phyloP scores from a whole-genome alignment of 2,113 vertebrate species.

The Epinephelus lanceolatus region DNA sequence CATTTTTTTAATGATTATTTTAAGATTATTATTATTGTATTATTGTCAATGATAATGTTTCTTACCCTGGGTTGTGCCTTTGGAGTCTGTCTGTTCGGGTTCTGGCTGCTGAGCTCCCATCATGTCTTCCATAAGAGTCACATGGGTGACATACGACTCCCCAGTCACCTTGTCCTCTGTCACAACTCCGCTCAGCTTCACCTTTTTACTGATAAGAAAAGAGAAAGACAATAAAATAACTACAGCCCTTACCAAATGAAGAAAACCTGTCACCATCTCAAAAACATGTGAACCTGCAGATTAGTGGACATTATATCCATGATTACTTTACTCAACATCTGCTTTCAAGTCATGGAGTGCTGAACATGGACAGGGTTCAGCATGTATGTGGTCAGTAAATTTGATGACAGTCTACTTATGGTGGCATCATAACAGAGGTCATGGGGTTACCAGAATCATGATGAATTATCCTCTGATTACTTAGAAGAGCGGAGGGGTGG shows the following conservation, averaged over 20 bases:
- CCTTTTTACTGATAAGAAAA: conserved; percentile 82
- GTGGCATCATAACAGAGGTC: not conserved
- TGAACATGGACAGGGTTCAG: not conserved
- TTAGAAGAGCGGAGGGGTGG: too few relatives aligned
- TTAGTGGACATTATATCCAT: not conserved
- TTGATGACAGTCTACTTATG: too few relatives aligned
- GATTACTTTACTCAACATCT: not conserved
- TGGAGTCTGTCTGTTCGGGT: conserved; percentile 33
- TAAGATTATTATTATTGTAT: too few relatives aligned
- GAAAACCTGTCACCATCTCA: not conserved
- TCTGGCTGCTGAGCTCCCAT: conserved; percentile 76
- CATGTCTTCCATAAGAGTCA: conserved; percentile 81
- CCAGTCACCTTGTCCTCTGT: conserved; percentile 86
- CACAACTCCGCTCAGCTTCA: conserved; percentile 81
- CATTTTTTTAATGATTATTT: too few relatives aligned
- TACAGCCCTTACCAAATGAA: not conserved
- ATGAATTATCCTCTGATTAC: too few relatives aligned
- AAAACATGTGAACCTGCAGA: not conserved
- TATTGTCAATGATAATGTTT: not conserved
- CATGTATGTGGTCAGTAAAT: not conserved
- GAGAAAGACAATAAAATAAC: not conserved
- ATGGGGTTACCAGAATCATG: too few relatives aligned
- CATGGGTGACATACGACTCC: conserved; percentile 82
- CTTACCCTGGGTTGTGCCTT: conserved; percentile 43
- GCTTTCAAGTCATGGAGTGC: not conserved